phyloP scores from a whole-genome alignment of 1,140 invertebrate genomes.

The Pachypsylla venusta region DNA sequence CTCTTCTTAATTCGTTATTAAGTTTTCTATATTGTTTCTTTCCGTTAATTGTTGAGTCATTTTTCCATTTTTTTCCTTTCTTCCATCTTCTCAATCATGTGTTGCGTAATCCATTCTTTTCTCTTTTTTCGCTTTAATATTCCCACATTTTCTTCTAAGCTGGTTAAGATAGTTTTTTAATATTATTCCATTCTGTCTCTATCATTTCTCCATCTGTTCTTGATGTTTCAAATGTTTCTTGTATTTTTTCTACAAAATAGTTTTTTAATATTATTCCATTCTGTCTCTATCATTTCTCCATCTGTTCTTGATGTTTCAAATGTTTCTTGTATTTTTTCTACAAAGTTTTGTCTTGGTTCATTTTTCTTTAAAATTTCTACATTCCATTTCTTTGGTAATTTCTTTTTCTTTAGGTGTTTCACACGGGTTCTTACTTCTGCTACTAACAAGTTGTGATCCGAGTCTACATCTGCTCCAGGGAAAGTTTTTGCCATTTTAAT shows the following conservation, averaged over 20 bases:
- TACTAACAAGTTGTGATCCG: slow-evolving; percentile 10
- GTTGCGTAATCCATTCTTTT: slow-evolving; percentile 3
- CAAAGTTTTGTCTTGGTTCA: background rate
- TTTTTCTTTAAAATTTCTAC: slow-evolving; percentile 3
- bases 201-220: no score
- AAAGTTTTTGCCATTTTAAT: slow-evolving; percentile 10
- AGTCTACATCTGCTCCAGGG: slow-evolving; percentile 8
- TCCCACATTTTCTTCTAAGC: slow-evolving; percentile 1
- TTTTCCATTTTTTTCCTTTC: slow-evolving; percentile 9
- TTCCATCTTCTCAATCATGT: slow-evolving; percentile 4
- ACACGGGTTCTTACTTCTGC: slow-evolving; percentile 6
- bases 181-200: slow-evolving; percentile 6
- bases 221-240: no score
- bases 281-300: no score
- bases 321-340: slow-evolving; percentile 9
- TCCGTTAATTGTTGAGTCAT: background rate
- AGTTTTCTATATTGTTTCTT: slow-evolving; percentile 2
- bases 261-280: no score
- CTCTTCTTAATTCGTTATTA: slow-evolving; percentile 6
- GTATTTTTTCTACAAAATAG: no score
- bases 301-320: no score
- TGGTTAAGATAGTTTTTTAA: background rate
- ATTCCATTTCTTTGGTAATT: slow-evolving; percentile 15
- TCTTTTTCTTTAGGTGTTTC: slow-evolving; percentile 7
- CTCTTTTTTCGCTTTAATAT: background rate